phyloP scores from a whole-genome alignment of 2,888 invertebrate species.

The Drosophila prolongata region DNA sequence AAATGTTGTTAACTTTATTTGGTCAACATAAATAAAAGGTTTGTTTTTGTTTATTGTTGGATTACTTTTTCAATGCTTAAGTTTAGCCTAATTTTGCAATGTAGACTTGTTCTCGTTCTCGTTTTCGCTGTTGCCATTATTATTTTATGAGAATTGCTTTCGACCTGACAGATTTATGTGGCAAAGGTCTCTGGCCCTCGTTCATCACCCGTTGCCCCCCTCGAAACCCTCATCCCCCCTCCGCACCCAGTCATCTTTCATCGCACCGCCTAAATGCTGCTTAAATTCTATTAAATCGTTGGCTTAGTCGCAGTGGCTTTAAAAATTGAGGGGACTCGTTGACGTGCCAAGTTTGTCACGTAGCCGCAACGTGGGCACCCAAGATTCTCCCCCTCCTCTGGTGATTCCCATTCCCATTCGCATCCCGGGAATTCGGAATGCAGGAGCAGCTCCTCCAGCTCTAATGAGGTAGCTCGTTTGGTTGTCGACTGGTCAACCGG shows the following conservation, averaged over 20 bases:
- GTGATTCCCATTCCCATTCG: background rate
- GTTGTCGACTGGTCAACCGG: background rate
- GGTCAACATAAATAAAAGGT: too few species aligned
- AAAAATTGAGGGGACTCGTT: constrained; percentile 30
- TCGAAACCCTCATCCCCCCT: too few species aligned
- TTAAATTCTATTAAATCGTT: constrained; percentile 73
- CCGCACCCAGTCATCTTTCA: background rate
- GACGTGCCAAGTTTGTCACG: constrained; percentile 65
- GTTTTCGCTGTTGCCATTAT: constrained; percentile 43
- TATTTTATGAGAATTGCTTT: constrained; percentile 65
- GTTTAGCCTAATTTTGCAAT: background rate
- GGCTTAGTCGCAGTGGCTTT: constrained; percentile 47
- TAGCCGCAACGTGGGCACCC: constrained; percentile 58
- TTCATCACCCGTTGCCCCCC: background rate
- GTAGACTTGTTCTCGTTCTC: constrained; percentile 11
- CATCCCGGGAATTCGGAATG: constrained; percentile 12
- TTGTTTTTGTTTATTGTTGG: too few species aligned
- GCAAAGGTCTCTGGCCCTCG: constrained; percentile 18
- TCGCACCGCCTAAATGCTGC: constrained; percentile 58
- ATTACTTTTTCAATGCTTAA: background rate
- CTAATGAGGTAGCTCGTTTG: constrained; percentile 55
- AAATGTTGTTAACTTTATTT: too few species aligned
- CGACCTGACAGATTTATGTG: constrained; percentile 67
- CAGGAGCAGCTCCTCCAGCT: constrained; percentile 22
- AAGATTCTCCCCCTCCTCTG: constrained; percentile 2